Percentiles rank a stretch among this genome's conserved stretches.
Evolutionary conservation across 2,113 vertebrate species (phyloP).

Genomic region (Solea senegalensis): DNA sequence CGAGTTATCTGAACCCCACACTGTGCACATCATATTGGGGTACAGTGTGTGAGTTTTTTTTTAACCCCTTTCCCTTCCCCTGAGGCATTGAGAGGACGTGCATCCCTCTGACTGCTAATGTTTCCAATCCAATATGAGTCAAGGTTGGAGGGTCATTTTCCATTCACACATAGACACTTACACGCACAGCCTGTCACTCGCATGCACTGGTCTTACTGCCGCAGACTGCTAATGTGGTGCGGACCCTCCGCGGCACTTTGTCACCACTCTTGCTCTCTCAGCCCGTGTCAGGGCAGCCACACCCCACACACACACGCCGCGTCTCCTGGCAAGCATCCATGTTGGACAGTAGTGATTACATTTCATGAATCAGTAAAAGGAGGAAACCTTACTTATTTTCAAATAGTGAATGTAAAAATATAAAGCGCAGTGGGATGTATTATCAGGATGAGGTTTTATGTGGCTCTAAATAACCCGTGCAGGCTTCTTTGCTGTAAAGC

Average conservation of each 20-base stretch:
- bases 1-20: slow-evolving; percentile 8
- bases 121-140: slow-evolving; percentile 52
- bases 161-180: slow-evolving; percentile 32
- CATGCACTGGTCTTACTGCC: slow-evolving; percentile 38
- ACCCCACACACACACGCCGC: slow-evolving; percentile 20
- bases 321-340: neutral
- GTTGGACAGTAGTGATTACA: slow-evolving; percentile 16
- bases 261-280: slow-evolving; percentile 5
- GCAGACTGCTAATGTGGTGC: slow-evolving; percentile 66
- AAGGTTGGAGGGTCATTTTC: slow-evolving; percentile 69
- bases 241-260: slow-evolving; percentile 37
- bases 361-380: slow-evolving; percentile 43
- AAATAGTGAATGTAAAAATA: slow-evolving; percentile 24
- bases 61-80: slow-evolving; percentile 52
- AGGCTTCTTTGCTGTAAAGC: slow-evolving; percentile 37
- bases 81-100: slow-evolving; percentile 43
- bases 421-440: slow-evolving; percentile 27
- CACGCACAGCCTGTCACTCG: slow-evolving; percentile 57
- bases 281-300: slow-evolving; percentile 10
- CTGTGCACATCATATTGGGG: slow-evolving; percentile 19
- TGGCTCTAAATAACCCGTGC: slow-evolving; percentile 44
- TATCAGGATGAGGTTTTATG: slow-evolving; percentile 63
- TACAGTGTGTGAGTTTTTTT: slow-evolving; percentile 37
- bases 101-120: slow-evolving; percentile 74
- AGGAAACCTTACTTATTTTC: slow-evolving; percentile 25